Base-by-base conservation (phyloP, 2,113 vertebrate species). In the Atlantisia rogersi region DNA sequence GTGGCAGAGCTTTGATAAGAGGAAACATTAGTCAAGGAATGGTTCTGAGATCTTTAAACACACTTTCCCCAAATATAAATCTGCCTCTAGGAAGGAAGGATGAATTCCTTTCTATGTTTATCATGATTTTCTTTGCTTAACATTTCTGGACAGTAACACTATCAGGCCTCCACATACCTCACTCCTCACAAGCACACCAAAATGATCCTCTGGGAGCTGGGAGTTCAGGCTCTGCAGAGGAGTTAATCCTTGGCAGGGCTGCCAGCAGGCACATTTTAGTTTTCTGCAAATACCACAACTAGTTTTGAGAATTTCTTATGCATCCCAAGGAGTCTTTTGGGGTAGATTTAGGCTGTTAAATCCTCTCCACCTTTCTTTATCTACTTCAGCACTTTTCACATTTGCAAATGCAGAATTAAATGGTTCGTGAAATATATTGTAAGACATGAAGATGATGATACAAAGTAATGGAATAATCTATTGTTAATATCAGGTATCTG, bases 321-420 rank as follows among this genome's bases (percentile, higher is more conserved):
- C 39, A 80, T 88, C 88, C 22, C 46, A 82, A 87, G 42, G 69
- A 93, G 52, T 44, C 58, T 81, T 95, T 86, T 58, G 62, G 58
- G 80, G 53, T 73, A 78, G 53, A 71, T 82, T 90, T 84, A 75
- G n/a, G n/a, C 29, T 82, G 13, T 82, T 95, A 91, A 86, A 84
- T 93, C 40, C 58, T 75, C 53, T 90, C 26, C 21, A 90, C 37
- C 31, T 32, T 92, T 93, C 7, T 87, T 82, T 20, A 81, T 82
- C 88, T 76, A 75, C 53, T 93, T 92, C 65, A 95, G 69, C 81
- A 87, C 58, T 96, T 94, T 73, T 76, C 77, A 73, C 74, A 79
- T 89, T 93, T 82, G 77, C 86, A 91, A 94, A 96, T 76, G 55
- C 35, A 69, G 86, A 91, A 96, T 82, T 94, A 93, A 97, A 95